Evolutionary conservation across 2,888 invertebrate genomes (phyloP), one percentile per base, ranked within the genome.

Genomic region (Beris chalybata): DNA sequence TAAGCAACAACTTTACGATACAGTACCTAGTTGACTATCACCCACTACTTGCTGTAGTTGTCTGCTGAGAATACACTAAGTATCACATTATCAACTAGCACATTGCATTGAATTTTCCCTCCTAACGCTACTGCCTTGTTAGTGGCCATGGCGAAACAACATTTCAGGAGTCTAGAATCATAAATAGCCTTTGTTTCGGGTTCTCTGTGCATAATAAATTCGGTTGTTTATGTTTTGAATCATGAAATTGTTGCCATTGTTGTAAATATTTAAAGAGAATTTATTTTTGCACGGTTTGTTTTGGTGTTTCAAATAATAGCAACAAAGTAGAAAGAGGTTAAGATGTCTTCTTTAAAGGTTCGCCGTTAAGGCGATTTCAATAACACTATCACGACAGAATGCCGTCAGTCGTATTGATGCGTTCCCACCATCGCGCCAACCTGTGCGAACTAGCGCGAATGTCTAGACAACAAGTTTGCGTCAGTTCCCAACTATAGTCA

Each of bases 161-260:
- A 13, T 52, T 29, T 29, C 11, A n/a, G 11, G 52, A 3, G 4
- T 54, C 6, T 4, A n/a, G 15, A 6, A 48, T 48, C 48, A 5
- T 13, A 48, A 13, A 48, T 15, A 15, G 7, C 15, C 48, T 50
- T 52, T 38, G 50, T 50, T 50, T 32, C 15, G 32, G 38, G 50
- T 50, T 6, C 12, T 13, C 32, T 12, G 12, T 61, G 61, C 50
- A 61, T 61, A 61, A 52, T 61, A 50, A 50, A 61, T 61, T 13
- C 38, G 38, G 50, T 61, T 61, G 61, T 52, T 61, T 61, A 61
- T 61, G 52, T 50, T 61, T 52, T 50, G 13, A 50, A 50, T 43
- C 50, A 50, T 31, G n/a, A 61, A 61, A 50, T 38, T 50, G 61
- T 61, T 43, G 50, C 1, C 59, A 61, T 61, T 61, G 38, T 43